Conservation (phyloP, 2,797 vertebrate species). For the Microcaecilia unicolor region DNA sequence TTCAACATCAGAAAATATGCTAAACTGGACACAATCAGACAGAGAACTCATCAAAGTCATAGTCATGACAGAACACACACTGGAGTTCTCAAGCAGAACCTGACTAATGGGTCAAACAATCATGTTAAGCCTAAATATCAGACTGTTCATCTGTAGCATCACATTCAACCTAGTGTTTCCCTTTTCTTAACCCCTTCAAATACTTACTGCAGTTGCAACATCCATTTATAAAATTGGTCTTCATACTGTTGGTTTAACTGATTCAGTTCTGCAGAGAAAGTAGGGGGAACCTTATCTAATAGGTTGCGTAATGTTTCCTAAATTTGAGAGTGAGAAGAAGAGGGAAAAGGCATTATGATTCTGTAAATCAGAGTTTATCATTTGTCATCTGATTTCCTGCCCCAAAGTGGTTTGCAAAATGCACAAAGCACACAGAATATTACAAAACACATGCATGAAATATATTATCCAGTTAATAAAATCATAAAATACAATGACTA, state of each 20-base stretch:
- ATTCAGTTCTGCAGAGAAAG: constrained; percentile 71
- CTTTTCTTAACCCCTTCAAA: background rate
- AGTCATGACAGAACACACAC: no score
- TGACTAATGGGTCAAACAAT: no score
- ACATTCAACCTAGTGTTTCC: background rate
- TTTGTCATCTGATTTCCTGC: no score
- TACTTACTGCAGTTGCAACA: constrained; percentile 89
- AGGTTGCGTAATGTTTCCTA: constrained; percentile 75
- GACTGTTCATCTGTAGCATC: no score
- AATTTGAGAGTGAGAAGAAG: constrained; percentile 1
- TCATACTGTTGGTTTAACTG: constrained; percentile 69
- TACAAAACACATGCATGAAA: no score
- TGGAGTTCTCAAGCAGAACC: background rate
- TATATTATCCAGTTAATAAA: no score
- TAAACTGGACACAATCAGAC: background rate
- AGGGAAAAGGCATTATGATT: no score
- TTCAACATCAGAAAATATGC: background rate
- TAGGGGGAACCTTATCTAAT: constrained; percentile 60
- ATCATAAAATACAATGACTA: no score
- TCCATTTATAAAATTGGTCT: constrained; percentile 85
- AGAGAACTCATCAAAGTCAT: background rate
- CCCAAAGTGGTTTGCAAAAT: no score
- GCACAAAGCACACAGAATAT: no score
- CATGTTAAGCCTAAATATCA: no score
- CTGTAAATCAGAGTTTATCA: no score